Percentiles rank a stretch among this genome's conserved stretches.
Evolutionary conservation across 2,113 vertebrate genomes (phyloP).

Genomic region (Hipposideros armiger): DNA sequence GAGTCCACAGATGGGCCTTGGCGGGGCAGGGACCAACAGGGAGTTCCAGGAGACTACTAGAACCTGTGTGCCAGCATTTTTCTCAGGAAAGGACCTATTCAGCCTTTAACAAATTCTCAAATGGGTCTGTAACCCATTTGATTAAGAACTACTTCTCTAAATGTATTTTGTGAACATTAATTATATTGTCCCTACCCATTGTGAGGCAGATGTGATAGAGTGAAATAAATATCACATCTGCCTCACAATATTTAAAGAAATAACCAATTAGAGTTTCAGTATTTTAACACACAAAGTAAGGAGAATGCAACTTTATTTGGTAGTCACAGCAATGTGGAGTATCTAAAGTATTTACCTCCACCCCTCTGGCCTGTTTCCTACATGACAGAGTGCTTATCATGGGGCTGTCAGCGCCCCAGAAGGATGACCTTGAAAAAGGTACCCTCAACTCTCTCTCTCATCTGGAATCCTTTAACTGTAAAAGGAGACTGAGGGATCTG

Average conservation of each 20-base stretch:
- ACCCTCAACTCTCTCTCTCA: not conserved
- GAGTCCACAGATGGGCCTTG: not conserved
- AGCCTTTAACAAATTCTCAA: constrained; percentile 28
- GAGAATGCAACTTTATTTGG: too few species aligned
- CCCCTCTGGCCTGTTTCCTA: not conserved
- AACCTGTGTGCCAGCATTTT: constrained; percentile 1
- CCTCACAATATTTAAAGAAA: too few species aligned
- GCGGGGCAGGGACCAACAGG: not conserved
- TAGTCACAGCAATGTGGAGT: too few species aligned
- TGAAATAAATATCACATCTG: too few species aligned
- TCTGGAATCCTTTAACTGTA: not conserved
- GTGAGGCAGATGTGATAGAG: not conserved
- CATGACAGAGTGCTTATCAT: not conserved
- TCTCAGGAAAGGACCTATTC: constrained; percentile 7
- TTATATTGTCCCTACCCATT: not conserved
- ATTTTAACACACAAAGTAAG: too few species aligned
- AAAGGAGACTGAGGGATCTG: not conserved
- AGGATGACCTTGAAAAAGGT: not conserved
- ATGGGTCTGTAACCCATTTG: not conserved
- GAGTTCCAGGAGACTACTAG: not conserved
- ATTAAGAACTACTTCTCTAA: constrained; percentile 36
- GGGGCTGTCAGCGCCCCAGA: not conserved
- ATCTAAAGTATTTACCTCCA: not conserved
- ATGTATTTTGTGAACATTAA: not conserved
- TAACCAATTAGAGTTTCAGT: too few species aligned